Evolutionary conservation across 2,888 invertebrate genomes (phyloP).

Genomic region (Galeruca laticollis): DNA sequence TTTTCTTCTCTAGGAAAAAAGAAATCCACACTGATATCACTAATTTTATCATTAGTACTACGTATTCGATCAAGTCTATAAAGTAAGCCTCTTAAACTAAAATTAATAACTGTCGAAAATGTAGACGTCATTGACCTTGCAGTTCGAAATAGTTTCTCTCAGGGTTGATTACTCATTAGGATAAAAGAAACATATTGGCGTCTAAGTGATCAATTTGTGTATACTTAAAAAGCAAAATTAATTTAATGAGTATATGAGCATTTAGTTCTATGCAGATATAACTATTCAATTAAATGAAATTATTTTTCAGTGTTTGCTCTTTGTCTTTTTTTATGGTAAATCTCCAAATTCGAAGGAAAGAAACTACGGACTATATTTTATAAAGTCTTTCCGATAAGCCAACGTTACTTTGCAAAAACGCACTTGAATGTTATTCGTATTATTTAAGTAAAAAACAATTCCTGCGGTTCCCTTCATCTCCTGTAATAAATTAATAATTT

Average conservation of each 20-base stretch:
- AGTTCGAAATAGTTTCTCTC: slow-evolving; percentile 35
- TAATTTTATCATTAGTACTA: too few species aligned
- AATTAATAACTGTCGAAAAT: slow-evolving; percentile 35
- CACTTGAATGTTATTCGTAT: too few species aligned
- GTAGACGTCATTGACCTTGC: slow-evolving; percentile 34
- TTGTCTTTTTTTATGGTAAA: background rate
- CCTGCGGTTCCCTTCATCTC: background rate
- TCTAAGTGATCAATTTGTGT: too few species aligned
- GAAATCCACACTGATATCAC: too few species aligned
- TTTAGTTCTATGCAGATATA: slow-evolving; percentile 34
- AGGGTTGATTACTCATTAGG: slow-evolving; percentile 36
- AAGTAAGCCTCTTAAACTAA: too few species aligned
- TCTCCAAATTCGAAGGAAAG: slow-evolving; percentile 10
- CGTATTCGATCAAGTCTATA: too few species aligned
- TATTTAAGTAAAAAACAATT: slow-evolving; percentile 18
- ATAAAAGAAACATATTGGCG: too few species aligned
- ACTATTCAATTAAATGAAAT: slow-evolving; percentile 28
- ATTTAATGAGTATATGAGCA: slow-evolving; percentile 28
- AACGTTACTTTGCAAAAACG: background rate
- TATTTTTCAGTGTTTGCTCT: slow-evolving; percentile 10
- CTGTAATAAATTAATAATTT: background rate
- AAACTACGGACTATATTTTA: background rate
- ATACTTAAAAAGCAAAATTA: too few species aligned
- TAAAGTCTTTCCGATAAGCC: background rate
- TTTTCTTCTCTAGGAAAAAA: too few species aligned